Base-by-base conservation (phyloP, 2,888 invertebrate genomes). In the Habroteleia sp. region DNA sequence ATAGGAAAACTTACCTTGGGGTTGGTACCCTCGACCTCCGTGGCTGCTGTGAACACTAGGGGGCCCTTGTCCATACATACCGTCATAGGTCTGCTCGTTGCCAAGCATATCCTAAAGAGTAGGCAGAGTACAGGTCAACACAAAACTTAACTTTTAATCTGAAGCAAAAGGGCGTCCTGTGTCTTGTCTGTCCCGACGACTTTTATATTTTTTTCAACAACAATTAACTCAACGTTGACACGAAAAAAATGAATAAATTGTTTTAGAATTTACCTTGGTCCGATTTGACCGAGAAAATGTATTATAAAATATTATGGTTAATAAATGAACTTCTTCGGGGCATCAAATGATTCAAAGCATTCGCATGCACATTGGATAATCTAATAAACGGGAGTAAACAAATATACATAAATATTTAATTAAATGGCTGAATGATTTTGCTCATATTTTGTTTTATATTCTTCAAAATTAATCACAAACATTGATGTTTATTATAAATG, bases 21-120 rank as follows among this genome's bases (percentile, higher is more conserved):
- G 94, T 87, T 95, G 95, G 90, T 95, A 96, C 83, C 91, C 91
- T 87, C 93, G 92, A 85, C 93, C 93, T 84, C 93, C 93, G 83
- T 94, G 94, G 86, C 93, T 93, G 91, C 94, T 94, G 90, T 94
- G 94, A 87, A 94, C 94, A 89, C 94, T 94, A 83, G 96, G 96
- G 82, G 96, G 96, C 88, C 96, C 94, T 89, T 96, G 96, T 87
- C 94, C 94, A 90, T 97, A 97, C 91, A 96, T 93, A 89, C 95
- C 95, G 89, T 97, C 97, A 91, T 96, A 97, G 87, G 95, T 94
- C 91, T 96, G 96, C 89, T 97, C 97, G 85, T 96, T 94, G 87
- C 94, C 94, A 90, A 95, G 93, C 93, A 96, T 95, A 90, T 96
- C 97, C 96, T 96, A 87, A 82, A 86, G 85, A 88, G 84, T 82